These are phyloP conservation scores for Spongia lamella DNA, from an alignment of 37 sponge, comb jelly and placozoan species.

Conservation along the genomic window DNA sequence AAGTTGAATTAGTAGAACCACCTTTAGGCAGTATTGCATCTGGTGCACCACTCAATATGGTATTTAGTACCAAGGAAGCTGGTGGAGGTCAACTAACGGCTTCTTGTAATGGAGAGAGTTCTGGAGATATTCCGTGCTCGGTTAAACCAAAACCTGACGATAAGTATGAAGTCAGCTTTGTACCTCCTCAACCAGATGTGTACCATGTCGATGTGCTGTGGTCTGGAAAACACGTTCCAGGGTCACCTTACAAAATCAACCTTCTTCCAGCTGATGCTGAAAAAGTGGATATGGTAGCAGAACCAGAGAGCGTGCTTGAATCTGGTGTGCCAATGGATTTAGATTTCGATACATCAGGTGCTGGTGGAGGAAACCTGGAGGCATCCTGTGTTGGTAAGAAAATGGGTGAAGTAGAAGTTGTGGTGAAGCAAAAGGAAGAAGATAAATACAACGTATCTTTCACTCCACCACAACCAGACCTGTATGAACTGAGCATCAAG, in stretches of 20 bases:
- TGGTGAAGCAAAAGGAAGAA: slow-evolving; percentile 16
- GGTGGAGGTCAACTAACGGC: slow-evolving; percentile 59
- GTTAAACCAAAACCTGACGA: slow-evolving; percentile 6
- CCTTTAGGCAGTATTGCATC: slow-evolving; percentile 47
- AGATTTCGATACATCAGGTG: slow-evolving; percentile 34
- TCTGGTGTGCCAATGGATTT: slow-evolving; percentile 50
- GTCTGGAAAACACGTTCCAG: slow-evolving; percentile 36
- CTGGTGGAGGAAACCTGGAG: slow-evolving; percentile 31
- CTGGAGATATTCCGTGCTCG: slow-evolving; percentile 8
- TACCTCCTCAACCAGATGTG: slow-evolving; percentile 31
- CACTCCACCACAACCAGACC: slow-evolving; percentile 34
- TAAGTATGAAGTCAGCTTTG: slow-evolving; percentile 37
- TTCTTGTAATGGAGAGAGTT: slow-evolving; percentile 8
- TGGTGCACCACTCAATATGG: slow-evolving; percentile 43
- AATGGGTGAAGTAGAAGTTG: slow-evolving; percentile 39
- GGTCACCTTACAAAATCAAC: slow-evolving; percentile 61
- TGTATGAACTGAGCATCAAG: slow-evolving; percentile 43
- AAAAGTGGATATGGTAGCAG: slow-evolving; percentile 39
- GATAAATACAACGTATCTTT: slow-evolving; percentile 42
- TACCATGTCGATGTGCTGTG: slow-evolving; percentile 57
- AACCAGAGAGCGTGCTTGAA: slow-evolving; percentile 31
- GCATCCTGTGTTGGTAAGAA: slow-evolving; percentile 31
- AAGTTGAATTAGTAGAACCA: slow-evolving; percentile 43
- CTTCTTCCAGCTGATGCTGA: slow-evolving; percentile 43
- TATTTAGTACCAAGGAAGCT: slow-evolving; percentile 35